Conservation (phyloP, 2,113 vertebrate genomes). For the Sylvilagus bachmani region DNA sequence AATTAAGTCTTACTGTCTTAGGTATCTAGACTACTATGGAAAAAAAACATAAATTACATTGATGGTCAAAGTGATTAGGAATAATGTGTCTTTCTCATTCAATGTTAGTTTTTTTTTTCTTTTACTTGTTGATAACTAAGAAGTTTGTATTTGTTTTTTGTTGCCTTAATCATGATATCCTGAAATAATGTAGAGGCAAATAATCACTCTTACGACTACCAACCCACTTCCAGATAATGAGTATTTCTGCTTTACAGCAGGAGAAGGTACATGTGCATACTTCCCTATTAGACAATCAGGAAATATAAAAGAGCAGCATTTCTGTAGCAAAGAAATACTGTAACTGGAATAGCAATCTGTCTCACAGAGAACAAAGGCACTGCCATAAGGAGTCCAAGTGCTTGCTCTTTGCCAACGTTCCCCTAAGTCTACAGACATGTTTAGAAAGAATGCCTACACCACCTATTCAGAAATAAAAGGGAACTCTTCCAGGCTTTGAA, state of each 20-base stretch:
- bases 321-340: background rate
- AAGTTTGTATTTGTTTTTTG: background rate
- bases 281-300: background rate
- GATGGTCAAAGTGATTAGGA: background rate
- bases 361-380: conserved; percentile 17
- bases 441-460: conserved; percentile 19
- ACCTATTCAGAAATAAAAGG: background rate
- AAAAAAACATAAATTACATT: background rate
- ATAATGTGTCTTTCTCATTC: background rate
- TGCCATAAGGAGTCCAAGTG: background rate
- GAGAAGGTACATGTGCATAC: conserved; percentile 14
- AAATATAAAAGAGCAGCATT: background rate
- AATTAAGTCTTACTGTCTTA: background rate
- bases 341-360: background rate
- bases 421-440: background rate
- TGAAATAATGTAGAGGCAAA: background rate
- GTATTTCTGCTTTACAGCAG: conserved; percentile 23
- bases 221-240: conserved; percentile 17
- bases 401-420: conserved; percentile 4
- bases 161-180: conserved; percentile 15
- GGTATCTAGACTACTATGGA: background rate
- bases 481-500: conserved; percentile 21
- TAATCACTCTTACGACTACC: background rate
- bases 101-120: background rate
- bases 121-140: conserved; percentile 8